Percentiles rank a stretch among this genome's conserved stretches.
Evolutionary conservation across 1,140 invertebrate genomes (phyloP).

Genomic region (Cecropterus lyciades): DNA sequence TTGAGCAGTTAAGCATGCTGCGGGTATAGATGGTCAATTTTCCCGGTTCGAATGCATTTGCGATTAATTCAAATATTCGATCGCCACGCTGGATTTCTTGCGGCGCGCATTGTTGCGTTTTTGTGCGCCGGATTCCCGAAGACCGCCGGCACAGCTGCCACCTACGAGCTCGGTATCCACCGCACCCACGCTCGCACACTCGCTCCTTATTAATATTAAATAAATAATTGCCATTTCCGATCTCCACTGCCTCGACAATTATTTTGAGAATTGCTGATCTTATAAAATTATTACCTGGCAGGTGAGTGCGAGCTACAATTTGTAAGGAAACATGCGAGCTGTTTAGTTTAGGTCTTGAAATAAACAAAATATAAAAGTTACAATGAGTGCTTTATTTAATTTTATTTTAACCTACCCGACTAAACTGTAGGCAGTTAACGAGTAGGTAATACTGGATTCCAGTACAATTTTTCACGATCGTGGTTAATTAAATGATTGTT

Average conservation of each 20-base stretch:
- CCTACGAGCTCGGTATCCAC: neutral
- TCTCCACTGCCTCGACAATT: neutral
- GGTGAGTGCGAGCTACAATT: neutral
- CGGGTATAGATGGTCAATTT: constrained; percentile 30
- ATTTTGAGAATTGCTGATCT: constrained; percentile 10
- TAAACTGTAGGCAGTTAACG: too few relatives aligned
- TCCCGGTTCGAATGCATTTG: constrained; percentile 13
- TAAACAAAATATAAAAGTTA: neutral
- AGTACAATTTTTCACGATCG: too few relatives aligned
- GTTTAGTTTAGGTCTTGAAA: neutral
- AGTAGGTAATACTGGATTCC: too few relatives aligned
- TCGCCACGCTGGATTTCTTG: constrained; percentile 28
- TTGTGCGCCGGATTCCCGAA: constrained; percentile 16
- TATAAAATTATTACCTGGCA: constrained; percentile 3
- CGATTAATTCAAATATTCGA: constrained; percentile 33
- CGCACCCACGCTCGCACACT: neutral
- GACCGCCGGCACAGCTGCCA: constrained; percentile 9
- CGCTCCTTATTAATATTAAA: constrained; percentile 24
- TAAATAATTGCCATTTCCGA: constrained; percentile 17
- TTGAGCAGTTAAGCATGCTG: constrained; percentile 26
- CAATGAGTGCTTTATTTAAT: neutral
- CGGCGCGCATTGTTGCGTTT: constrained; percentile 17
- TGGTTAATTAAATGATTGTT: too few relatives aligned
- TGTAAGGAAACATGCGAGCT: neutral
- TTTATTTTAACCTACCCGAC: neutral